These are phyloP conservation scores for Drosophila jambulina DNA, from an alignment of 1,140 invertebrate genomes.

Conservation along the genomic window DNA sequence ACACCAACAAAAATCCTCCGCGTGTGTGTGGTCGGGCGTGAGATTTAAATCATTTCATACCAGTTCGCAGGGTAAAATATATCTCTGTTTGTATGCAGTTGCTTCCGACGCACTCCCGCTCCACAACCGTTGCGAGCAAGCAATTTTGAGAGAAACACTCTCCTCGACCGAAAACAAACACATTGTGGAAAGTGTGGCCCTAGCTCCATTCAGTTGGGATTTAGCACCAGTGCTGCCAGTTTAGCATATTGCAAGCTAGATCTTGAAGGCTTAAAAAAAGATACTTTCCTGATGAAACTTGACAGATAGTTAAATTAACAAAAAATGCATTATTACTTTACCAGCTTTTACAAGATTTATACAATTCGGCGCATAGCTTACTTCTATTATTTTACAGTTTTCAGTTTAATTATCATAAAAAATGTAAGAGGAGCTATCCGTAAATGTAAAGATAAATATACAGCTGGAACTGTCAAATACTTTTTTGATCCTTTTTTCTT, in stretches of 20 bases:
- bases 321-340: too few species aligned
- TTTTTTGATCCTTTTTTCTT: too few species aligned
- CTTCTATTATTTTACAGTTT: too few species aligned
- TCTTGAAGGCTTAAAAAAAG: too few species aligned
- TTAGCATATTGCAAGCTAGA: neutral
- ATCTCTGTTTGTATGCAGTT: conserved; percentile 36
- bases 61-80: conserved; percentile 4
- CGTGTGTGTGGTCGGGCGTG: neutral
- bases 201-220: neutral
- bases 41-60: conserved; percentile 24
- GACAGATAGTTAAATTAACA: too few species aligned
- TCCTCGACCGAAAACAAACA: conserved; percentile 5
- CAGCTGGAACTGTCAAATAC: too few species aligned
- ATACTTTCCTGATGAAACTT: too few species aligned
- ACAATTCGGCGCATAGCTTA: too few species aligned
- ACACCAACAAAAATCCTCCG: conserved; percentile 14
- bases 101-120: conserved; percentile 7
- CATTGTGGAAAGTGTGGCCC: neutral
- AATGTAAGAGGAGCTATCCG: too few species aligned
- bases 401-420: too few species aligned
- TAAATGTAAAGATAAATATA: too few species aligned
- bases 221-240: neutral
- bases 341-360: too few species aligned
- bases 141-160: conserved; percentile 2
- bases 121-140: neutral